Base-by-base conservation (phyloP, 2,888 invertebrate genomes). In the Linnaemya vulpina region DNA sequence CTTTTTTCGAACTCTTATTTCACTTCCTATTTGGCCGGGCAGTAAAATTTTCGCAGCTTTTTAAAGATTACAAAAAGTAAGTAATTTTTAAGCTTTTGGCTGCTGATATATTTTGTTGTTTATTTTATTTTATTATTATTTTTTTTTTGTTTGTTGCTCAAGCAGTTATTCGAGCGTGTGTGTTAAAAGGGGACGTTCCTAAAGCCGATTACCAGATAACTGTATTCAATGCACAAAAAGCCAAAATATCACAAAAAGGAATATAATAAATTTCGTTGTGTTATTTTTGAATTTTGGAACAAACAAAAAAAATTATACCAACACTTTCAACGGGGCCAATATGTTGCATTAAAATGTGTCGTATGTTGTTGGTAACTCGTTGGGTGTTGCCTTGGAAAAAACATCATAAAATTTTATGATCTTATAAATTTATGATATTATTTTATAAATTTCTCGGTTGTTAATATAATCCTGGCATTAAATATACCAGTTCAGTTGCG, bases 121-220 rank as follows among this genome's bases (percentile, higher is more conserved):
- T 0, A 20, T 51, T 51, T 20, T 51, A 9, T 20, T 51, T 20
- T 5, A 5, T 25, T n/a, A n/a, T n/a, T n/a, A n/a, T n/a, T n/a
- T 25, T 55, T 1, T 38, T 49, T 49, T 20, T 55, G 1, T 13
- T 20, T 9, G 11, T 38, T 49, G 17, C 13, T n/a, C n/a, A 75
- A n/a, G 17, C 67, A 77, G 68, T 58, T 49, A 58, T 49, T 30
- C 67, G 40, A 22, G 43, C 63, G 71, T 76, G 77, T 67, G 75
- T 65, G 55, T 65, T 58, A 77, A 78, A 84, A 84, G 73, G 60
- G 85, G 86, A 75, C 71, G 82, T 76, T 71, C 55, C 25, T 78
- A 84, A 85, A 87, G 87, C 87, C 89, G 89, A 89, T 89, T 89
- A 89, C 88, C 89, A 89, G 89, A 89, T 89, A 89, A 89, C 87